These are phyloP conservation scores for Takifugu ocellatus DNA, from an alignment of 2,797 vertebrate species.

Conservation along the genomic window DNA sequence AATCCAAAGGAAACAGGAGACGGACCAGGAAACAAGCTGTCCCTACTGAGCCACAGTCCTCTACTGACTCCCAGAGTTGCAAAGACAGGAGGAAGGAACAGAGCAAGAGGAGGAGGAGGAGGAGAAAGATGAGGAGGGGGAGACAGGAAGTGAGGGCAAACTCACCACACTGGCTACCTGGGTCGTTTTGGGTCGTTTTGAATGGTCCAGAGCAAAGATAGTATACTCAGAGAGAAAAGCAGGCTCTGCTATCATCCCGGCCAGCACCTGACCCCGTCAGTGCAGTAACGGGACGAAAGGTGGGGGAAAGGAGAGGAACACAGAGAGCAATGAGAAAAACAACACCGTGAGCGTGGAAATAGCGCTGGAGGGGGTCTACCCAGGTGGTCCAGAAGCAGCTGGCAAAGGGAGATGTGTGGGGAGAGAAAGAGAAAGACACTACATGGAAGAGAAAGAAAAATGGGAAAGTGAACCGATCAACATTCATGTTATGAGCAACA, in stretches of 20 bases:
- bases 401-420: slow-evolving; percentile 36
- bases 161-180: slow-evolving; percentile 97
- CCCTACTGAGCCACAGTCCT: slow-evolving; percentile 70
- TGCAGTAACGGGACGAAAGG: slow-evolving; percentile 77
- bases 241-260: slow-evolving; percentile 99
- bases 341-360: slow-evolving; percentile 77
- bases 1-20: slow-evolving; percentile 70
- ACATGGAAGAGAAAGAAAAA: slow-evolving; percentile 49
- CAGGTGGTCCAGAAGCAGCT: slow-evolving; percentile 31
- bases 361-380: slow-evolving; percentile 45
- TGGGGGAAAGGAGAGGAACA: slow-evolving; percentile 79
- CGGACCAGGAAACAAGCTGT: slow-evolving; percentile 75
- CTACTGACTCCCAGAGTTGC: slow-evolving; percentile 76
- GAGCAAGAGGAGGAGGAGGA: slow-evolving; percentile 55
- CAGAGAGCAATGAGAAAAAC: slow-evolving; percentile 86
- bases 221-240: slow-evolving; percentile 99
- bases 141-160: slow-evolving; percentile 79
- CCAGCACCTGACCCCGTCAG: slow-evolving; percentile 93
- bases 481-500: slow-evolving; percentile 61
- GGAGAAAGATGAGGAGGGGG: slow-evolving; percentile 53
- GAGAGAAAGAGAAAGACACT: slow-evolving; percentile 25
- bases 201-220: slow-evolving; percentile 99
- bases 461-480: slow-evolving; percentile 62
- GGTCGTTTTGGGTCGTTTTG: slow-evolving; percentile 89
- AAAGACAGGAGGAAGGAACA: slow-evolving; percentile 68